Evolutionary conservation across 2,888 invertebrate species (phyloP), one percentile per base, ranked within the genome.

Genomic region (Marasmarcha lunaedactyla): DNA sequence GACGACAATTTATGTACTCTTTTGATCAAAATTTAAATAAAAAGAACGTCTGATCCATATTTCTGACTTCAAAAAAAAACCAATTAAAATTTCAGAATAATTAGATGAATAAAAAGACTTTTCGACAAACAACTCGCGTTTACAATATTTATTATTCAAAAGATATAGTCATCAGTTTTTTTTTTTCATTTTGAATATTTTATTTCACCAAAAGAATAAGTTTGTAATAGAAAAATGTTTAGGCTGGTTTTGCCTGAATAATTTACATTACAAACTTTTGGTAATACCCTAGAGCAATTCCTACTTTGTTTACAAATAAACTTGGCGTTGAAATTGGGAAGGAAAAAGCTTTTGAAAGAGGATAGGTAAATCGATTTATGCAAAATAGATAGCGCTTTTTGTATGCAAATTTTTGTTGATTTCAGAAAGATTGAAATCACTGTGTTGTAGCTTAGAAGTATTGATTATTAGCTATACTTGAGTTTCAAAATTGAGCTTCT

Each of bases 321-420:
- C 30, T 77, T 73, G 66, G 59, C 64, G 71, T 71, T 69, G 71
- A 73, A 78, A 71, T 73, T 71, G 72, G 69, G 66, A 73, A 73
- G 66, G 72, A 73, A 78, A 74, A 72, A 76, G 70, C 71, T 74
- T 30, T 71, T 70, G 69, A 71, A 76, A 74, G 72, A 70, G 76
- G 73, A 79, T 77, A 71, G 72, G 76, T 71, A 78, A 81, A 78
- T 78, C 76, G 78, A 76, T 81, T 81, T 78, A 79, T 78, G 76
- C 71, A 78, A 79, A 30, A 69, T 65, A 77, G 76, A 74, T 74
- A 68, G 73, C 71, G 73, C 78, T 77, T 79, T 81, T 79, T 79
- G 71, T 77, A 79, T 81, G 79, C 69, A 77, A 79, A 79, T 81
- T 71, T 68, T 63, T 73, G 71, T 74, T 77, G 77, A 77, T 77